Evolutionary conservation across 2,113 vertebrate genomes (phyloP), one percentile per base, ranked within the genome.

Genomic region (Nerophis lumbriciformis): DNA sequence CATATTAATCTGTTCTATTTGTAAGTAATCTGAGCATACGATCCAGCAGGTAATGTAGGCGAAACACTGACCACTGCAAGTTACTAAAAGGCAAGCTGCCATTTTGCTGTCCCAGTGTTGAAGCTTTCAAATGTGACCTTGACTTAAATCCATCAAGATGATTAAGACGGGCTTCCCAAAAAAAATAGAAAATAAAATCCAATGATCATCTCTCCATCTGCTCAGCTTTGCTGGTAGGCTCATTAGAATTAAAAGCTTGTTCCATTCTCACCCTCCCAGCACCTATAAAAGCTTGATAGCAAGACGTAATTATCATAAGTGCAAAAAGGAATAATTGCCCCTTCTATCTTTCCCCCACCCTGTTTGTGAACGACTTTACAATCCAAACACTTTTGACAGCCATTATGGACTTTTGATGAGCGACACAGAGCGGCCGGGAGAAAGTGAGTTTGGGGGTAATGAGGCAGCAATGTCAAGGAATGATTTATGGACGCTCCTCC

Each of bases 101-200:
- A 16, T 68, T 67, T 49, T 36, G 15, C 60, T 50, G 55, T 48
- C 76, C n/a, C 65, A 67, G 65, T 71, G 70, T 77, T 80, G 88
- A 80, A 89, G 49, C 83, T 86, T 86, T 90, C 82, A 82, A 76
- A 85, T 83, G 75, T 87, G 83, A 90, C 85, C 87, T 89, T 86
- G 85, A 85, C 83, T 85, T 81, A 75, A 90, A 88, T 88, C 85
- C 85, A 88, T 88, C 85, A 89, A 58, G 62, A 60, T 83, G 76
- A 88, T 63, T 58, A 63, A 60, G 71, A 49, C 14, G 44, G 58
- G 73, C 42, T 55, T 76, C 51, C 28, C 28, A 28, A 55, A 39
- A 55, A 56, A 56, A 51, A 57, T 2, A 53, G 36, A 55, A 55
- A 55, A 50, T 54, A 56, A 78, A 76, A 75, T 63, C 55, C 49